These are phyloP conservation scores for Coregonus clupeaformis DNA, from an alignment of 2,113 vertebrate genomes.

Conservation along the genomic window DNA sequence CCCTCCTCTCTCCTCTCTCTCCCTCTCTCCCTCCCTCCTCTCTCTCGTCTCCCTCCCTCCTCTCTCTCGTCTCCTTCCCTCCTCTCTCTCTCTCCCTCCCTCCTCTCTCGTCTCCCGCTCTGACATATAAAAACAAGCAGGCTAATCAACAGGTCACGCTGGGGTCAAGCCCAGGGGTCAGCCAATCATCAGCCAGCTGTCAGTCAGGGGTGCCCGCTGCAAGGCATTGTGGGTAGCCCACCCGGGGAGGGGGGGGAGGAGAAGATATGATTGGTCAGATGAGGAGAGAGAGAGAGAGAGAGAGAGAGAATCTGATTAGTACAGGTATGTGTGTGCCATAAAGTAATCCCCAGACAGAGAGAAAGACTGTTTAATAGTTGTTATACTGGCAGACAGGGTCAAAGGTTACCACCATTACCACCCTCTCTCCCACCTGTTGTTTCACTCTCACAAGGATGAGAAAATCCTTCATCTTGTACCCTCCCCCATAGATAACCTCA, in stretches of 20 bases:
- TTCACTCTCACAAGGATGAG: not conserved
- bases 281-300: constrained; percentile 7
- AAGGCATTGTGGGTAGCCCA: no score
- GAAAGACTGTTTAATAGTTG: not conserved
- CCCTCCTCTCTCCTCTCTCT: not conserved
- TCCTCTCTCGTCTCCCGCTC: constrained; percentile 44
- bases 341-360: no score
- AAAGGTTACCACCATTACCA: not conserved
- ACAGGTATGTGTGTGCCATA: no score
- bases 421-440: not conserved
- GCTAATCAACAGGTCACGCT: constrained; percentile 59
- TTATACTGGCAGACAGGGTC: not conserved
- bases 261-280: constrained; percentile 6
- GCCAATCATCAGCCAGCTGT: constrained; percentile 53
- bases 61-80: no score
- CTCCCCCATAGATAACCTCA: no score
- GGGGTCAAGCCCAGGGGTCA: constrained; percentile 54
- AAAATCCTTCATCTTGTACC: not conserved
- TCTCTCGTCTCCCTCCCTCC: constrained; percentile 18
- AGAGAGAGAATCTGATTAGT: not conserved
- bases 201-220: constrained; percentile 50
- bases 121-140: constrained; percentile 71
- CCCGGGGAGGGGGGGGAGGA: no score
- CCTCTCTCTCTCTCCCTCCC: constrained; percentile 6
- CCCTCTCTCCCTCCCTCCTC: constrained; percentile 15